These are phyloP conservation scores for Tenthredo distinguenda DNA, from an alignment of 2,888 invertebrate species.

Conservation along the genomic window DNA sequence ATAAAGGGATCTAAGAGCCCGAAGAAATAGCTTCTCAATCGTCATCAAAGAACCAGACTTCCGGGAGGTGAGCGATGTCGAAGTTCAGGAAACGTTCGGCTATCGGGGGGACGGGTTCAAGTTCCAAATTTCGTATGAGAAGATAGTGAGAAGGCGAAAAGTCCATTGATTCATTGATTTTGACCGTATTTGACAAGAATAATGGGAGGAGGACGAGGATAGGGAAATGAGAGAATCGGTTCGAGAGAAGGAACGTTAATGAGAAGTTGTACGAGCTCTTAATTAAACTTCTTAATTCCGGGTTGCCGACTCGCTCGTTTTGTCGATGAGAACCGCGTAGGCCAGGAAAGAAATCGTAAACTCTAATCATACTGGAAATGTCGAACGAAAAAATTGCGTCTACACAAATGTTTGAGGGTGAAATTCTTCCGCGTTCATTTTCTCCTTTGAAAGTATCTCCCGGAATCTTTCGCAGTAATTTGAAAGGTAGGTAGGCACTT, in stretches of 20 bases:
- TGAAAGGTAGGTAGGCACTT: background rate
- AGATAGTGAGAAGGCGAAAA: too few relatives aligned
- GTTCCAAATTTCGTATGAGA: background rate
- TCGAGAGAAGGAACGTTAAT: conserved; percentile 46
- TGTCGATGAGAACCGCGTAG: background rate
- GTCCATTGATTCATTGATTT: too few relatives aligned
- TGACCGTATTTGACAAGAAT: background rate
- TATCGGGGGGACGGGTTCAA: background rate
- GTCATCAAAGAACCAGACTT: background rate
- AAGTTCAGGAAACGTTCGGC: background rate
- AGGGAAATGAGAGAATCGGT: background rate
- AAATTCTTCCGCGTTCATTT: background rate
- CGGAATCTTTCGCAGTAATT: background rate
- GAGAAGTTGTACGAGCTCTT: conserved; percentile 67
- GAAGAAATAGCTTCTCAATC: background rate
- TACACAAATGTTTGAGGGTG: background rate
- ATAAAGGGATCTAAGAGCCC: background rate
- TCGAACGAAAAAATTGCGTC: background rate
- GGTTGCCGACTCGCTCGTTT: conserved; percentile 19
- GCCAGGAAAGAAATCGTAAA: background rate
- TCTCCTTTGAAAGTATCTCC: background rate
- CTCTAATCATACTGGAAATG: background rate
- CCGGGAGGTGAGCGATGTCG: background rate
- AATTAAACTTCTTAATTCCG: conserved; percentile 69
- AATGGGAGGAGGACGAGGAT: background rate